Conservation (phyloP, 2,113 vertebrate species). For the Eulemur macaco region DNA sequence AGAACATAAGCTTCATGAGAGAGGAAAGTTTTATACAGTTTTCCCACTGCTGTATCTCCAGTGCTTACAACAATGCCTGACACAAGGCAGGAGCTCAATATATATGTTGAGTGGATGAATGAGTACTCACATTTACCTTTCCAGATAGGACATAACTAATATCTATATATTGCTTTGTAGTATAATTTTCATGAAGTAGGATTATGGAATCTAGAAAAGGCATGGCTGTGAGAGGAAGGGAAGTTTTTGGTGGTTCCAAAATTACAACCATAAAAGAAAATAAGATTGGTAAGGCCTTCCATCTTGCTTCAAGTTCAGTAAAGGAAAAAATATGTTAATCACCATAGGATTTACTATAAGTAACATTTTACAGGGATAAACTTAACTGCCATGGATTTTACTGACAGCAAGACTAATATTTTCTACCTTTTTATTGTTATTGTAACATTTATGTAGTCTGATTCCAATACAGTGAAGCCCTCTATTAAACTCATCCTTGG, state of each 20-base stretch:
- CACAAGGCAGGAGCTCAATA: neutral
- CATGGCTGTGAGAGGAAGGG: neutral
- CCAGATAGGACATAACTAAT: neutral
- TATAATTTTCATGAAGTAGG: neutral
- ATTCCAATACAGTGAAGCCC: neutral
- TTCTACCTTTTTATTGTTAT: neutral
- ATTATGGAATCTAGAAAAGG: slow-evolving; percentile 31
- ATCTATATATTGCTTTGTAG: neutral
- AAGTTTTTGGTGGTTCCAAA: slow-evolving; percentile 4
- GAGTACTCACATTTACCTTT: neutral
- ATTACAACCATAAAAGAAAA: slow-evolving; percentile 32
- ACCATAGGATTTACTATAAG: neutral
- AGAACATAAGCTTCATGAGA: neutral
- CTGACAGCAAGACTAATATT: neutral
- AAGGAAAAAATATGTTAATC: neutral
- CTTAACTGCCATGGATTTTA: neutral
- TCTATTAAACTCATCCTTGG: neutral
- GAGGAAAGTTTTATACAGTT: neutral
- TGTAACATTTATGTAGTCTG: slow-evolving; percentile 3
- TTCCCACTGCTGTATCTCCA: neutral
- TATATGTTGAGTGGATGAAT: neutral
- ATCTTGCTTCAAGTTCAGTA: slow-evolving; percentile 22
- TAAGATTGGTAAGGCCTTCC: neutral
- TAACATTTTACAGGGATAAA: neutral
- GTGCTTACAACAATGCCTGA: neutral